These are phyloP conservation scores for Megalops cyprinoides DNA, from an alignment of 2,797 vertebrate species.

Conservation along the genomic window DNA sequence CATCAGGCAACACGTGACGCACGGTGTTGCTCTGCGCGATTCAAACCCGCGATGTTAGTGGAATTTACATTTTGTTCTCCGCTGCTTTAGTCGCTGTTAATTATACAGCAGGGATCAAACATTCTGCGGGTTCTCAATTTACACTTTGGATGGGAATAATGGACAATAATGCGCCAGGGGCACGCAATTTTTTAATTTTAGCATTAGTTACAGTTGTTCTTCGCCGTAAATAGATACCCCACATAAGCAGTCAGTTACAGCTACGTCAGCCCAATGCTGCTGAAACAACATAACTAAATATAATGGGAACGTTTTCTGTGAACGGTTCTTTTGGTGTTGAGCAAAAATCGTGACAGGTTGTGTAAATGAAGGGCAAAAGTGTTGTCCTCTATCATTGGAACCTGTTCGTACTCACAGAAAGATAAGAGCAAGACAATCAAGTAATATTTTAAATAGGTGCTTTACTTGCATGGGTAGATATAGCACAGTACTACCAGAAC, in stretches of 20 bases:
- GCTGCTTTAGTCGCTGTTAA: background rate
- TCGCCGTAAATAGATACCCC: background rate
- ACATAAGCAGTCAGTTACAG: background rate
- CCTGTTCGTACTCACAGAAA: background rate
- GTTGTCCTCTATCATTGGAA: background rate
- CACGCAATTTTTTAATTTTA: background rate
- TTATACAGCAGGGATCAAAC: background rate
- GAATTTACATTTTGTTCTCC: background rate
- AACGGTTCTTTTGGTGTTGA: background rate
- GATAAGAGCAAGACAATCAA: background rate
- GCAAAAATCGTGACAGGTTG: background rate
- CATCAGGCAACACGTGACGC: constrained; percentile 8
- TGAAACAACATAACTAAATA: background rate
- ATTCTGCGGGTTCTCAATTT: background rate
- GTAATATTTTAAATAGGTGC: background rate
- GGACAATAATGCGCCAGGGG: background rate
- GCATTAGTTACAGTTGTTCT: background rate
- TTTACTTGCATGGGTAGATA: background rate
- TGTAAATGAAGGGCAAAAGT: background rate
- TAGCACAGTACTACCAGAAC: background rate
- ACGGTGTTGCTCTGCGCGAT: background rate
- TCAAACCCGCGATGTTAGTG: background rate
- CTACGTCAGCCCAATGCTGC: background rate
- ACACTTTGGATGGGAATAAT: background rate
- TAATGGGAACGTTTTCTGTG: background rate